Evolutionary conservation across 2,888 invertebrate species (phyloP), one percentile per base, ranked within the genome.

Genomic region (Drosophila multiciliata): DNA sequence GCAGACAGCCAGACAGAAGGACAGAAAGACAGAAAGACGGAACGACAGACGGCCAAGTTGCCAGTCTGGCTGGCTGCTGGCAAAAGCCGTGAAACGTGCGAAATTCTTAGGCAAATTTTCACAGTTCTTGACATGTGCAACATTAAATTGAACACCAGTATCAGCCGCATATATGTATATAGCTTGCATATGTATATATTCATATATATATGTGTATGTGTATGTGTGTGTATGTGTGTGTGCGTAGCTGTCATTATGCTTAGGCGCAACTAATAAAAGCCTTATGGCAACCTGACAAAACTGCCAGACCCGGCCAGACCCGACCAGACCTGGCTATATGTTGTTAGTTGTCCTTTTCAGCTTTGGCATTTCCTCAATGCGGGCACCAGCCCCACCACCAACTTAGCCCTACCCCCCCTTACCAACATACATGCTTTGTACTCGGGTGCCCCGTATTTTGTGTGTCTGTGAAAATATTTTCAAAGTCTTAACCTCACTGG

Each of bases 401-500:
- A 29, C 4, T 48, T 26, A 12, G 0, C 5, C 7, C 17, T n/a
- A n/a, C n/a, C n/a, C 3, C 35, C 62, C 6, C 29, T 29, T 6
- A 29, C 5, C 29, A 29, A 29, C 29, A 29, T 29, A 6, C 29
- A 29, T 29, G 29, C 6, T 32, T 20, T 64, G n/a, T 61, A 36
- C 36, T 36, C 36, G 23, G 48, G 49, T 66, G 57, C 54, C 50
- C 62, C 68, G 75, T 72, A 82, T 75, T 81, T 81, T 86, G 78
- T 84, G 74, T 76, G 87, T 76, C 83, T 87, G 85, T 75, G 85
- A 87, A 87, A 87, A 87, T 89, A 87, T 87, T 89, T 87, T 83
- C 87, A 87, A 89, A 87, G 89, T 89, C 89, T 87, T 87, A 87
- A 87, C 87, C 87, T 87, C 82, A 78, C 75, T 77, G 82, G 79